Evolutionary conservation across 2,113 vertebrate species (phyloP), one percentile per base, ranked within the genome.

Genomic region (Zosterops japonicus): DNA sequence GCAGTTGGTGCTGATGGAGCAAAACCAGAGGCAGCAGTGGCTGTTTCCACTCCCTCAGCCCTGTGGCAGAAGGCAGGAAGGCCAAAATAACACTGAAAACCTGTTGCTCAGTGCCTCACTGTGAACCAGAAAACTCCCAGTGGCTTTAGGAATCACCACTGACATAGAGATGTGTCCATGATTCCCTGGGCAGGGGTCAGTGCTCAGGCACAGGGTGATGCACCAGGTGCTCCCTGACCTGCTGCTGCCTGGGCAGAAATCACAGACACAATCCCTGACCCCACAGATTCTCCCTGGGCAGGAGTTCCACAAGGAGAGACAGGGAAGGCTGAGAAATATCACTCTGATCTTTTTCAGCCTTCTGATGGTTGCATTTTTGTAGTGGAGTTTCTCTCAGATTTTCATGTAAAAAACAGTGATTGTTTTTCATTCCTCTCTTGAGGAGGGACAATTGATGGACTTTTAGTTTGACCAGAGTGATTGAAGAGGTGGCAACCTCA

Each of bases 101-200:
- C 12, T 83, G 70, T 50, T 87, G 67, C 57, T 69, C 42, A 14
- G 16, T 42, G 59, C 50, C 29, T 80, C 15, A 0, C 14, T 21
- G 18, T 6, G 14, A 74, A 17, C 5, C 27, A 67, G 41, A 42
- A 41, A 22, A 76, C 20, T 17, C 53, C 4, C 41, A n/a, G 3
- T 2, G 49, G 8, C 15, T 18, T 53, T 16, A 2, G 18, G 42
- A 46, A 41, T 41, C 36, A 3, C 7, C 19, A 35, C 0, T 14
- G 55, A 5, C 35, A 39, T 14, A 28, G 55, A 85, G 53, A 15
- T 5, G 6, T 0, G 6, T 1, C 60, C 39, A 0, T 10, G 24
- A 11, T 22, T 69, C 27, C n/a, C 27, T 36, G 53, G 70, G 15
- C 19, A 76, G 78, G 36, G 39, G 19, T 64, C 49, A 25, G 39